Evolutionary conservation across 2,113 vertebrate genomes (phyloP), one percentile per base, ranked within the genome.

Genomic region (Merops nubicus): DNA sequence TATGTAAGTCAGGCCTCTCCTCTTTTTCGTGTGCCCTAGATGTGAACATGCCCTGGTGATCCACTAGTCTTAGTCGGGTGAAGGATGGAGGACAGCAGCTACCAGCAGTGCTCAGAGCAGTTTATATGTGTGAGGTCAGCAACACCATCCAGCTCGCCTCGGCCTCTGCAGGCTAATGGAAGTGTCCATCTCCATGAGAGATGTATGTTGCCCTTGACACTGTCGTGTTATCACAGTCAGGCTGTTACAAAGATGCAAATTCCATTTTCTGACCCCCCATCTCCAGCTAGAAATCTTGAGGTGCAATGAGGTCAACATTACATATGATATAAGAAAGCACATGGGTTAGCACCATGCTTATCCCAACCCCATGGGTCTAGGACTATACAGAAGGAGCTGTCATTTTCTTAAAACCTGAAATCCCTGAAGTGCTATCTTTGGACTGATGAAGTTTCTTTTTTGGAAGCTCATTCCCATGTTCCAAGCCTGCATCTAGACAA

Each of bases 271-370:
- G 60, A 54, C 8, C 3, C 10, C 60, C 15, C 36, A 40, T 69
- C 72, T 69, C n/a, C 63, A 84, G n/a, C 12, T 50, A 50, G 50
- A 77, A 77, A 73, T 36, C 38, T 53, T 77, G 19, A 87, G 22
- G 33, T 38, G 1, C 2, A 40, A 59, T 1, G 2, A 47, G 31
- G 25, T 51, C 64, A 84, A 1, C 0, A 1, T 47, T 43, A 8
- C 16, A 2, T 13, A 12, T 8, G 33, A 43, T 78, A 20, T 77
- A 45, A 73, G 50, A 65, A 65, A 53, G 33, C 3, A 33, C 0
- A 1, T 26, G 13, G 12, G 4, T 42, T 78, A 70, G 4, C 10
- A 15, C 50, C 10, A 8, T 10, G 2, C 45, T 87, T 51, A 5
- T 34, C 10, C 47, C 28, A 21, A 2, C 65, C 42, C 34, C 22